A percentile compares a stretch with the other conserved stretches of the same genome.
phyloP scores from a whole-genome alignment of 1,140 invertebrate species.

The Drosophila neocordata region DNA sequence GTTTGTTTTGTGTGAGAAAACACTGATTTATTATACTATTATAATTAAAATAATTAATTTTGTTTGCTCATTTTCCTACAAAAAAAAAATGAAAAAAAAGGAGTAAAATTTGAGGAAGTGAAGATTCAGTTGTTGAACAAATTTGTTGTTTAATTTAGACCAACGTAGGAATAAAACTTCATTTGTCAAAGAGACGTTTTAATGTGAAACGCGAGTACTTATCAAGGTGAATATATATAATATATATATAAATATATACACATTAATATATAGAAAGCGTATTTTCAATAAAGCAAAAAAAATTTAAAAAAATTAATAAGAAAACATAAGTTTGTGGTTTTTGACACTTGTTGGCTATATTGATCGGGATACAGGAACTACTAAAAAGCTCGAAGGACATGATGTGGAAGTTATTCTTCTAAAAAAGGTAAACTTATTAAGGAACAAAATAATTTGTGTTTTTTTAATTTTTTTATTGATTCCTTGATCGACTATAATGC shows the following conservation, averaged over 20 bases:
- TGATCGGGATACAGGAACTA: too few relatives aligned
- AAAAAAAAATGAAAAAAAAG: too few relatives aligned
- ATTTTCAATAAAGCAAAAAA: constrained; percentile 76
- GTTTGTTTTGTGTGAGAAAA: constrained; percentile 34
- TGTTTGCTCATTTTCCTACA: constrained; percentile 67
- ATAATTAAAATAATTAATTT: constrained; percentile 28
- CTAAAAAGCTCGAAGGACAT: too few relatives aligned
- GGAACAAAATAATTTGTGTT: too few relatives aligned
- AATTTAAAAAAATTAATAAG: too few relatives aligned
- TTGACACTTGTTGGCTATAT: too few relatives aligned
- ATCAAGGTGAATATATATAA: constrained; percentile 56
- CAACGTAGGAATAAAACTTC: constrained; percentile 38
- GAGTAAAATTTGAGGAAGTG: constrained; percentile 23
- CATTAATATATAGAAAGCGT: constrained; percentile 67
- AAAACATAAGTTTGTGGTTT: too few relatives aligned
- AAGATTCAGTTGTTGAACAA: constrained; percentile 57
- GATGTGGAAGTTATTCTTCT: too few relatives aligned
- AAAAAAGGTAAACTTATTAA: too few relatives aligned
- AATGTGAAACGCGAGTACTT: constrained; percentile 61
- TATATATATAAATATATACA: constrained; percentile 41
- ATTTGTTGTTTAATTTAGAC: constrained; percentile 73
- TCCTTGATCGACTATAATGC: too few relatives aligned
- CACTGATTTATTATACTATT: constrained; percentile 38
- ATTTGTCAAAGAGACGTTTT: constrained; percentile 50
- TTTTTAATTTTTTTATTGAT: too few relatives aligned